Evolutionary conservation across 1,140 invertebrate genomes (phyloP).

Genomic region (Stratiolaelaps scimitus): DNA sequence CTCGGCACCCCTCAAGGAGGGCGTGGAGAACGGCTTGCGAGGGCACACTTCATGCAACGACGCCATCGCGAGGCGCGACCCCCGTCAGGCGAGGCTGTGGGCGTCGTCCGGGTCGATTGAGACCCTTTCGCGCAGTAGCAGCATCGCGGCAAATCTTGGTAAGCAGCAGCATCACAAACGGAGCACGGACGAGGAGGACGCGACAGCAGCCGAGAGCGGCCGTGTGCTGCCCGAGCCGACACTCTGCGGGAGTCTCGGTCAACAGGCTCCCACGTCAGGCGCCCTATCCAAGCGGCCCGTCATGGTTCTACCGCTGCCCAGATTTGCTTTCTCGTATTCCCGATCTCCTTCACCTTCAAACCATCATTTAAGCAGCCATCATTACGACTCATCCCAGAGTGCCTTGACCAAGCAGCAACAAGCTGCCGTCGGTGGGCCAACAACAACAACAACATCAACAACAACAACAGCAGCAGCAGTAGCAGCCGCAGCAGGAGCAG

Average conservation of each 20-base stretch:
- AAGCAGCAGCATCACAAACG: slow-evolving; percentile 24
- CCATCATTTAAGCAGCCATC: slow-evolving; percentile 7
- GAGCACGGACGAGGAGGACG: slow-evolving; percentile 13
- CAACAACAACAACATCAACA: slow-evolving; percentile 30
- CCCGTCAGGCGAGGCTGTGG: slow-evolving; percentile 24
- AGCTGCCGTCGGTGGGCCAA: slow-evolving; percentile 31
- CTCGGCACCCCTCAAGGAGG: slow-evolving; percentile 14
- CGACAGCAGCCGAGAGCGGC: too few relatives aligned
- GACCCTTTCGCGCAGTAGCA: neutral
- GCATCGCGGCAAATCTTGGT: neutral
- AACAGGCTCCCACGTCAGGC: too few relatives aligned
- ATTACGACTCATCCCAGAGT: slow-evolving; percentile 21
- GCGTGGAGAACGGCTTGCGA: slow-evolving; percentile 17
- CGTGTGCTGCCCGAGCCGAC: too few relatives aligned
- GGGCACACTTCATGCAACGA: too few relatives aligned
- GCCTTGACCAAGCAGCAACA: slow-evolving; percentile 22
- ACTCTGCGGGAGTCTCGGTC: too few relatives aligned
- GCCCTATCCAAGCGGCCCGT: slow-evolving; percentile 11
- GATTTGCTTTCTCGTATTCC: slow-evolving; percentile 29
- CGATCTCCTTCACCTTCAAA: slow-evolving; percentile 27
- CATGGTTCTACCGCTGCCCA: slow-evolving; percentile 31
- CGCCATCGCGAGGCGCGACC: neutral
- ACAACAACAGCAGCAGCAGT: slow-evolving; percentile 29
- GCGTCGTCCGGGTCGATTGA: neutral
- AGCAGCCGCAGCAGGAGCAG: slow-evolving; percentile 34